Percentiles rank a stretch among this genome's conserved stretches.
phyloP scores from a whole-genome alignment of 2,113 vertebrate genomes.

The Onychorhynchus coronatus region DNA sequence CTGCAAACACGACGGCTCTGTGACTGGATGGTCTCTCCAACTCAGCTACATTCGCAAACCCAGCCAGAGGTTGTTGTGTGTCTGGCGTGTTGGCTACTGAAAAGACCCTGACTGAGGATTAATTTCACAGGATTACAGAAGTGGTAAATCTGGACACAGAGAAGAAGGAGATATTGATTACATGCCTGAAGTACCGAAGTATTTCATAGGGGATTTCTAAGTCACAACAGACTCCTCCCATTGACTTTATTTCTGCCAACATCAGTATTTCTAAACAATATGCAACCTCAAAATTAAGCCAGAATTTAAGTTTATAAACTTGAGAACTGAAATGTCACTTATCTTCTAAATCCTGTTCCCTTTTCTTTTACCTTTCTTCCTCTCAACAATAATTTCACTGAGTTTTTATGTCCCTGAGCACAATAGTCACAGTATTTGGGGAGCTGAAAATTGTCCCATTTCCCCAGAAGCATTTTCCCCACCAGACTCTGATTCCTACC shows the following conservation, averaged over 20 bases:
- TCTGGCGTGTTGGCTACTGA: rapidly evolving
- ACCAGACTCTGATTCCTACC: neutral
- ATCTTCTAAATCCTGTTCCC: neutral
- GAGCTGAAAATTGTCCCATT: neutral
- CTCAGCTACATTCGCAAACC: neutral
- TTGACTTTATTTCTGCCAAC: neutral
- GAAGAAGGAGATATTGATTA: neutral
- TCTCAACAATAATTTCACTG: neutral
- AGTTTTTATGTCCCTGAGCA: neutral
- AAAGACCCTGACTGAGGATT: neutral
- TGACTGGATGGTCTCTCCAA: neutral
- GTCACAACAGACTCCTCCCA: neutral
- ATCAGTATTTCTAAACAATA: neutral
- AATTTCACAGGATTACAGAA: neutral
- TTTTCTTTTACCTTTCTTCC: neutral
- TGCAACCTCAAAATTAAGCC: neutral
- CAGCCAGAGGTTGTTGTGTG: neutral
- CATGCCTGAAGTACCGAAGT: neutral
- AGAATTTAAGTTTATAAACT: neutral
- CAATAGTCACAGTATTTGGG: neutral
- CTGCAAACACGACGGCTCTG: neutral
- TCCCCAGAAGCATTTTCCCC: neutral
- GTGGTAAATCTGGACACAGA: neutral
- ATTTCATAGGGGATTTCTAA: neutral
- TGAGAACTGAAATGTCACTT: neutral